Evolutionary conservation across 2,888 invertebrate species (phyloP), one percentile per base, ranked within the genome.

Genomic region (Agrochola circellaris): DNA sequence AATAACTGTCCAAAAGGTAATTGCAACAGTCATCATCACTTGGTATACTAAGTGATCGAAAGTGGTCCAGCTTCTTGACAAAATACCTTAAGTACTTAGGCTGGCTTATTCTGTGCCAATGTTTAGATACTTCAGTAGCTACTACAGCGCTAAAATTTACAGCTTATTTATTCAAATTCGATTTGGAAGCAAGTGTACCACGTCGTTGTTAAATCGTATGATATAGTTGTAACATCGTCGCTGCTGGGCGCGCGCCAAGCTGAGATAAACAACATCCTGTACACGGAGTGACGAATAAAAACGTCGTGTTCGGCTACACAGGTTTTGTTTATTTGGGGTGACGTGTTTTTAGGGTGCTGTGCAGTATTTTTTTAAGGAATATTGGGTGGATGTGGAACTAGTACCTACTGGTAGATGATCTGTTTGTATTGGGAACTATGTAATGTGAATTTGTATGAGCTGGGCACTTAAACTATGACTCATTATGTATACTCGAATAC

Each of bases 181-280:
- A 75, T 82, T 81, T 69, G 17, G 54, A 54, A 67, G 81, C 85
- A 67, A 81, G 62, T 70, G 73, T 73, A 83, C 17, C 66, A 62
- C 61, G 58, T 74, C 77, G 42, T 70, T 67, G 82, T 66, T 82
- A 77, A 67, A 61, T 56, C 70, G 60, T 67, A 62, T 78, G 73
- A 83, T 82, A 77, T 83, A 86, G 79, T 78, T 83, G 87, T 83
- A 77, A 58, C 68, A 61, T 13, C 65, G 75, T 58, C 38, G 65
- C 54, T 73, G 68, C 81, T 87, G 87, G 89, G 77, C 73, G 79
- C 54, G 79, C 74, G 87, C 87, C 87, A 89, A 83, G 60, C 81
- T 75, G 66, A 77, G 87, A 87, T 89, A 86, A 83, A 87, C 79
- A 78, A 87, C 67, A 70, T 65, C 65, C 82, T 73, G 20, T 23